A percentile compares a stretch with the other conserved stretches of the same genome.
Evolutionary conservation across 2,888 invertebrate genomes (phyloP).

Genomic region (Ennomos erosarius): DNA sequence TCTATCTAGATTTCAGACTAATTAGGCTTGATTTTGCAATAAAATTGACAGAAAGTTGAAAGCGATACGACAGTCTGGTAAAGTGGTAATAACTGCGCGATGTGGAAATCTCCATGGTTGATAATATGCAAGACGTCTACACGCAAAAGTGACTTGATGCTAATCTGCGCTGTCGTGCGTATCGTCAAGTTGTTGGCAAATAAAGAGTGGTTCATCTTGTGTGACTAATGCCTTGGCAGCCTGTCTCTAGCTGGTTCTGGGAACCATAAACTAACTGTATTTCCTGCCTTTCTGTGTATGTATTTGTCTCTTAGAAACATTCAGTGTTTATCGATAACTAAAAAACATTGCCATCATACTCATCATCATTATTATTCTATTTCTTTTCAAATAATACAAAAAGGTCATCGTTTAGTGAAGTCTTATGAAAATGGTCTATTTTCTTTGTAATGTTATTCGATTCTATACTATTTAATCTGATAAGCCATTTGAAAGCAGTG

Average conservation of each 20-base stretch:
- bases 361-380: too few species aligned
- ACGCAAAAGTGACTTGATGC: slow-evolving; percentile 21
- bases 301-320: too few species aligned
- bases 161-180: slow-evolving; percentile 14
- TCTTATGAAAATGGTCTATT: too few species aligned
- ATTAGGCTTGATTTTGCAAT: slow-evolving; percentile 16
- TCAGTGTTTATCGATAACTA: too few species aligned
- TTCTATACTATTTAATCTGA: background rate
- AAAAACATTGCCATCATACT: too few species aligned
- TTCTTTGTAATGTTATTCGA: too few species aligned
- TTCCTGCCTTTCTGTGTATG: too few species aligned
- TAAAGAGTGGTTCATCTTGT: slow-evolving; percentile 6
- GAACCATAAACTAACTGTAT: too few species aligned
- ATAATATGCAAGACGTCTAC: slow-evolving; percentile 6
- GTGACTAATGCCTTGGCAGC: slow-evolving; percentile 8
- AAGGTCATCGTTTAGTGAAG: too few species aligned
- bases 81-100: slow-evolving; percentile 6
- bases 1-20: slow-evolving; percentile 29
- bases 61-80: slow-evolving; percentile 10
- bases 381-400: too few species aligned
- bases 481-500: slow-evolving; percentile 16
- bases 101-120: slow-evolving; percentile 17
- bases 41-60: slow-evolving; percentile 21
- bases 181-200: slow-evolving; percentile 11
- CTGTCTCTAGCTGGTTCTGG: too few species aligned